These are phyloP conservation scores for Protobothrops mucrosquamatus DNA, from an alignment of 2,113 vertebrate genomes.

Conservation along the genomic window DNA sequence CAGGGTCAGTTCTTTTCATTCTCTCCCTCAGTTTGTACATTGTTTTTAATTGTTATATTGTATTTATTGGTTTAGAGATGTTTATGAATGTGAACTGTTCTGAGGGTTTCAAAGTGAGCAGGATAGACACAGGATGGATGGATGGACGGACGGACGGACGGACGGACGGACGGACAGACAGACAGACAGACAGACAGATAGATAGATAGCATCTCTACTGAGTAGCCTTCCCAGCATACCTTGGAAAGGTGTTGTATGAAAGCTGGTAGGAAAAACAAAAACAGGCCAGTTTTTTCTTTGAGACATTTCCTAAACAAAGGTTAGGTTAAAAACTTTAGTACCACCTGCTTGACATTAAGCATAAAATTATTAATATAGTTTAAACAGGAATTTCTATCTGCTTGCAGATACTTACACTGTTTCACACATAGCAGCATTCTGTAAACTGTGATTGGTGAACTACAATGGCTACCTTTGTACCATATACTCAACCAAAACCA, in stretches of 20 bases:
- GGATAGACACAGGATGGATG: no score
- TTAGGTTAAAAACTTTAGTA: neutral
- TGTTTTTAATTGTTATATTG: neutral
- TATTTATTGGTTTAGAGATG: neutral
- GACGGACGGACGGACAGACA: no score
- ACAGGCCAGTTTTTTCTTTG: neutral
- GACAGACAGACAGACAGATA: neutral
- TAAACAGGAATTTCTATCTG: neutral
- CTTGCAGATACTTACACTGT: neutral
- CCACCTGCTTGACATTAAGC: neutral
- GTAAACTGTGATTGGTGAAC: neutral
- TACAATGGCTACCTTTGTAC: neutral
- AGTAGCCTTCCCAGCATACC: neutral
- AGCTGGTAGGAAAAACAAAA: neutral
- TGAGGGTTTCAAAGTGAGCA: no score
- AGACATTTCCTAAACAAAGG: neutral
- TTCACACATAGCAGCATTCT: neutral
- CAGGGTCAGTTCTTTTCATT: neutral
- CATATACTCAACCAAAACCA: neutral
- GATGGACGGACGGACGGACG: no score
- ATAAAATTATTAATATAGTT: neutral
- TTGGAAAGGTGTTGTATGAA: neutral
- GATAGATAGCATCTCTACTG: neutral
- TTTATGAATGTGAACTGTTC: neutral
- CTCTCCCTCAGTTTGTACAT: neutral